Evolutionary conservation across 2,888 invertebrate species (phyloP).

Genomic region (Phaedon cochleariae): DNA sequence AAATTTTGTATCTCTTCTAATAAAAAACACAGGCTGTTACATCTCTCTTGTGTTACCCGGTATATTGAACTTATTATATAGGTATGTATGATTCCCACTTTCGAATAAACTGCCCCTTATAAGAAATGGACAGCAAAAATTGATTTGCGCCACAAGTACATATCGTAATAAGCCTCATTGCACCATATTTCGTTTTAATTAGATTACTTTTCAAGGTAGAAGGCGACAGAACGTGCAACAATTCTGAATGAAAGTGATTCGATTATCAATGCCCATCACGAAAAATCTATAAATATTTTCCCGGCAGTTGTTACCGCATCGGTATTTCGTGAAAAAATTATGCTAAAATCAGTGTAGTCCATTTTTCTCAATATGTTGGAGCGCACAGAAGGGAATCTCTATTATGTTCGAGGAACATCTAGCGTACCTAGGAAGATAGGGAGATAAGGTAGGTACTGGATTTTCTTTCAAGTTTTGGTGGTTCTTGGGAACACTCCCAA

Average conservation of each 20-base stretch:
- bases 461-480: too few species aligned
- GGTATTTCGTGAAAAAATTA: background rate
- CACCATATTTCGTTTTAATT: conserved; percentile 10
- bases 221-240: conserved; percentile 18
- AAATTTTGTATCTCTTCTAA: too few species aligned
- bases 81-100: background rate
- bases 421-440: too few species aligned
- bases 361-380: too few species aligned
- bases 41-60: too few species aligned
- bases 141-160: background rate
- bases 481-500: too few species aligned
- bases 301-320: conserved; percentile 8
- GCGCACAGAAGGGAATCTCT: too few species aligned
- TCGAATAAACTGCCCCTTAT: background rate
- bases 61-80: too few species aligned
- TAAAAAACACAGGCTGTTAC: too few species aligned
- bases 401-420: too few species aligned
- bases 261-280: conserved; percentile 18
- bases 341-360: background rate
- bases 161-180: too few species aligned
- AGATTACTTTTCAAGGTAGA: conserved; percentile 17
- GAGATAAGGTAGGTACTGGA: too few species aligned
- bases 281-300: conserved; percentile 14
- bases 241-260: conserved; percentile 26
- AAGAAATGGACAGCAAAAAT: background rate